Percentiles rank a stretch among this genome's conserved stretches.
Evolutionary conservation across 2,888 invertebrate species (phyloP).

Genomic region (Diplazon laetatorius): DNA sequence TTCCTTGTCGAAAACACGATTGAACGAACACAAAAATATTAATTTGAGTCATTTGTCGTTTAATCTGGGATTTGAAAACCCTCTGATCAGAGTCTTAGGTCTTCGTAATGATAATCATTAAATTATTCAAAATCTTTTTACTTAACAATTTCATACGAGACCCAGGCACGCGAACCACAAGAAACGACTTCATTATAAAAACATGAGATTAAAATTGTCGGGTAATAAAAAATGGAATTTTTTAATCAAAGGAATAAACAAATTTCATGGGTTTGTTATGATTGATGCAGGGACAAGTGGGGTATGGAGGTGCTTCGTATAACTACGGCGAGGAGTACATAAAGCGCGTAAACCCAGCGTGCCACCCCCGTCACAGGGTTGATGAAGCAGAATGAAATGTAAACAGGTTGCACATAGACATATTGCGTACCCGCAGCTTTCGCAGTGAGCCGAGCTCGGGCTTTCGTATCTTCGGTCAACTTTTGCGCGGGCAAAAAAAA

Average conservation of each 20-base stretch:
- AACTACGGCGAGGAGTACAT: neutral
- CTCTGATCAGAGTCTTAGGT: too few species aligned
- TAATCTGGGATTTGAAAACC: too few species aligned
- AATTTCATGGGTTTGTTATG: constrained; percentile 11
- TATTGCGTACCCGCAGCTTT: constrained; percentile 10
- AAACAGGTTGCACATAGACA: constrained; percentile 32
- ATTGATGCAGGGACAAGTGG: neutral
- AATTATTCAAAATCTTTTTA: neutral
- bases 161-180: too few species aligned
- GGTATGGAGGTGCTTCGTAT: neutral
- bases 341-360: constrained; percentile 38
- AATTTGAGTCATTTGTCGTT: too few species aligned
- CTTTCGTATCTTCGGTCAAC: constrained; percentile 27
- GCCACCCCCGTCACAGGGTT: constrained; percentile 28
- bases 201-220: too few species aligned
- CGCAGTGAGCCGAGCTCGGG: constrained; percentile 10
- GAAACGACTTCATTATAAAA: too few species aligned
- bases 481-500: constrained; percentile 10
- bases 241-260: too few species aligned
- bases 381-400: constrained; percentile 50
- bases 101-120: too few species aligned
- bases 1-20: too few species aligned
- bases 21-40: too few species aligned
- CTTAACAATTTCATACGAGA: too few species aligned
- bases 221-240: neutral